Conservation (phyloP, 35 echinoderm and acorn worm genomes). For the Holothuria glaberrima region DNA sequence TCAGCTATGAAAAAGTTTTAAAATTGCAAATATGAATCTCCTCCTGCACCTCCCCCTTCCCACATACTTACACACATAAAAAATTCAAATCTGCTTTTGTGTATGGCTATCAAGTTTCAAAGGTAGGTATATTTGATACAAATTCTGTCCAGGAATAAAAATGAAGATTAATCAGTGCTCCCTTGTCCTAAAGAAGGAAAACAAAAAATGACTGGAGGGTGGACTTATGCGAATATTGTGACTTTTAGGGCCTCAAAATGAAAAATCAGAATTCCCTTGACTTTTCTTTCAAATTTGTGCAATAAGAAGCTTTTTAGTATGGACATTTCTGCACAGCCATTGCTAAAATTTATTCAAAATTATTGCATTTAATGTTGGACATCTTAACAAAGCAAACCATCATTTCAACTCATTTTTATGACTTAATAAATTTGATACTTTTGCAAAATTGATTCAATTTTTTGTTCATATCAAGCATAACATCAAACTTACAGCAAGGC, state of each 20-base stretch:
- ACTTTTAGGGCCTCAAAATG: too few relatives aligned
- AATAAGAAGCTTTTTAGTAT: background rate
- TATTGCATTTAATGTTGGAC: background rate
- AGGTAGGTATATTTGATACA: too few relatives aligned
- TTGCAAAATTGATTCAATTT: background rate
- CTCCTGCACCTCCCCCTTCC: too few relatives aligned
- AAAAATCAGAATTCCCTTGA: too few relatives aligned
- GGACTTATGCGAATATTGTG: too few relatives aligned
- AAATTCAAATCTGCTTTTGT: too few relatives aligned
- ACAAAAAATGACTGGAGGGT: too few relatives aligned
- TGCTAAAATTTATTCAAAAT: background rate
- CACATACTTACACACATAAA: too few relatives aligned
- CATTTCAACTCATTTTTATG: background rate
- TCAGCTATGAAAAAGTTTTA: background rate
- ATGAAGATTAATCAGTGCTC: too few relatives aligned
- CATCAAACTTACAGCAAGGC: constrained; percentile 70
- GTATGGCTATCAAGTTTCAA: too few relatives aligned
- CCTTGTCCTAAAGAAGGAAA: too few relatives aligned
- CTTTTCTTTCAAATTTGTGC: background rate
- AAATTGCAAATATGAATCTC: background rate
- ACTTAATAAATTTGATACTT: background rate
- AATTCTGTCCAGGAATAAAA: too few relatives aligned
- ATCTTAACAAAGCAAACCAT: background rate
- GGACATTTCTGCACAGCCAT: background rate
- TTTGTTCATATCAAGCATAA: background rate